A percentile compares a stretch with the other conserved stretches of the same genome.
Evolutionary conservation across 1,140 invertebrate genomes (phyloP).

Genomic region (Trypoxylus dichotomus): DNA sequence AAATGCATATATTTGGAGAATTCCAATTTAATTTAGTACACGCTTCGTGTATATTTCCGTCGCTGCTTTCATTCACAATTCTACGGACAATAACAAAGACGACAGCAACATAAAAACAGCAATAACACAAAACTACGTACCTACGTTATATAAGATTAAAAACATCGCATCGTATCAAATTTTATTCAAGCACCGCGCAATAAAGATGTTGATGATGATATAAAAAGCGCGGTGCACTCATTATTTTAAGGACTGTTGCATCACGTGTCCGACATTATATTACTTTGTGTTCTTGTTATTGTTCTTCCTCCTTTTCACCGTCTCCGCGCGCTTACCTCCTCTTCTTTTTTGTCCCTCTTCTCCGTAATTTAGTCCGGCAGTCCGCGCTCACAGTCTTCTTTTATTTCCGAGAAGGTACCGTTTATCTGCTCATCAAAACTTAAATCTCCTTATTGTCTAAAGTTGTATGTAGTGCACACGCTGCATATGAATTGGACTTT

Average conservation of each 20-base stretch:
- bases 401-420: conserved; percentile 25
- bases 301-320: neutral
- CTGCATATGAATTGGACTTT: conserved; percentile 27
- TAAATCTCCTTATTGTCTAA: conserved; percentile 28
- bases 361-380: neutral
- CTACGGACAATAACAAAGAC: neutral
- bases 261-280: conserved; percentile 18
- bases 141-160: conserved; percentile 1
- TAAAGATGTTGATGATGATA: conserved; percentile 23
- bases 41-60: neutral
- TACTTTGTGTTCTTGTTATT: neutral
- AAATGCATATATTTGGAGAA: neutral
- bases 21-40: neutral
- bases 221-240: conserved; percentile 14
- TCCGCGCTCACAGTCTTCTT: conserved; percentile 9
- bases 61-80: conserved; percentile 6
- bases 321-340: neutral
- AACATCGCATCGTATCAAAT: conserved; percentile 9
- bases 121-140: conserved; percentile 4
- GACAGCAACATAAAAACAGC: neutral
- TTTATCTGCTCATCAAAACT: conserved; percentile 24
- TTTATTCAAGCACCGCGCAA: conserved; percentile 20
- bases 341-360: neutral
- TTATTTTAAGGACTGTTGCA: conserved; percentile 23
- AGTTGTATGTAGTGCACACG: conserved; percentile 20